Percentiles rank a stretch among this genome's conserved stretches.
phyloP scores from a whole-genome alignment of 1,140 invertebrate species.

The Holcopasites calliopsidis region DNA sequence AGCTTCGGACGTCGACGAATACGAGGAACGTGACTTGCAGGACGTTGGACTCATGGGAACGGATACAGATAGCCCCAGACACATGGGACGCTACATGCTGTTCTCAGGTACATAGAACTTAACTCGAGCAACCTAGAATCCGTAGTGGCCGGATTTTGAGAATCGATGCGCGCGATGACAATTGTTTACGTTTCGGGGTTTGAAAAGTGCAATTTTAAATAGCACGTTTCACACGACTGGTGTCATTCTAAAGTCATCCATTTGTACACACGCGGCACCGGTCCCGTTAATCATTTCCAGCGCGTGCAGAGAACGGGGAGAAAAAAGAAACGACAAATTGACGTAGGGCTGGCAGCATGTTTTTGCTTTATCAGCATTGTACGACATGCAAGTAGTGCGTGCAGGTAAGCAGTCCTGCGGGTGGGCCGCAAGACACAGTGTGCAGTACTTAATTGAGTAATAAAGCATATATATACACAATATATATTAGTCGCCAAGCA shows the following conservation, averaged over 20 bases:
- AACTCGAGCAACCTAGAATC: not conserved
- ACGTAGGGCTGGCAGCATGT: slow-evolving; percentile 25
- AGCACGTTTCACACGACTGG: too few relatives aligned
- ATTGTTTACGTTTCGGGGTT: not conserved
- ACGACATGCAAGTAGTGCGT: slow-evolving; percentile 63
- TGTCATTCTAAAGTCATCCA: too few relatives aligned
- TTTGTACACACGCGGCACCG: too few relatives aligned
- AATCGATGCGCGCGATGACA: not conserved
- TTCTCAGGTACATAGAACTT: not conserved
- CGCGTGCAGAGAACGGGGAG: too few relatives aligned
- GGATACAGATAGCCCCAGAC: slow-evolving; percentile 2
- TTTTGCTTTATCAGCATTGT: slow-evolving; percentile 55
- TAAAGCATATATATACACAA: slow-evolving; percentile 58
- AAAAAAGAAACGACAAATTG: slow-evolving; percentile 62
- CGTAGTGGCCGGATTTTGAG: not conserved
- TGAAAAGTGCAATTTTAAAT: not conserved
- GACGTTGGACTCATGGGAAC: not conserved
- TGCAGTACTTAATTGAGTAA: slow-evolving; percentile 58
- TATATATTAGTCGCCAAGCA: slow-evolving; percentile 40
- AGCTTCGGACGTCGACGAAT: not conserved
- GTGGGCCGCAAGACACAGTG: slow-evolving; percentile 27
- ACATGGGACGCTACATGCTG: not conserved
- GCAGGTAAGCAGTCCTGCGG: slow-evolving; percentile 35
- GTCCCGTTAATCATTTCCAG: too few relatives aligned
- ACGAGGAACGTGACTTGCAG: not conserved